These are phyloP conservation scores for Ariolimax columbianus DNA, from an alignment of 2,888 invertebrate species.

Conservation along the genomic window DNA sequence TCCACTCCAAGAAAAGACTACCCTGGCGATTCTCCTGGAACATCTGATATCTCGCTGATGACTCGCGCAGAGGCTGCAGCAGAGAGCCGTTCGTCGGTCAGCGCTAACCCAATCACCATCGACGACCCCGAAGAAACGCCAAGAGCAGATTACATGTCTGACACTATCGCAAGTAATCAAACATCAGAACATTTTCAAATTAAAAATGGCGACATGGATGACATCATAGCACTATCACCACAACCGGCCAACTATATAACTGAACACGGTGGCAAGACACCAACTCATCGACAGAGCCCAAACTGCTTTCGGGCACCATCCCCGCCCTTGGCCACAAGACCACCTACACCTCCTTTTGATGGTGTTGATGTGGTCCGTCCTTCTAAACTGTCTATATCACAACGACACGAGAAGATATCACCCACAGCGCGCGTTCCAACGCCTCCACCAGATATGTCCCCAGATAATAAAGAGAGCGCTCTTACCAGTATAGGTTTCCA, in stretches of 20 bases:
- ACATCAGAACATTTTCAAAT: not conserved
- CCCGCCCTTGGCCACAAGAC: not conserved
- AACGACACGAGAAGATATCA: not conserved
- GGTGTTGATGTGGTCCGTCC: not conserved
- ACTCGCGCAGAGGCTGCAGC: not conserved
- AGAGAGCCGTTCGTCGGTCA: not conserved
- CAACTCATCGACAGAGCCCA: not conserved
- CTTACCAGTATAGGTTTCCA: not conserved
- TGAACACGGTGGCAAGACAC: not conserved
- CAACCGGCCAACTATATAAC: not conserved
- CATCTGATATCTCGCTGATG: not conserved
- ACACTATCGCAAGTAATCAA: not conserved
- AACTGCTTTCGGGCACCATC: not conserved
- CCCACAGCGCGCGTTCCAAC: not conserved
- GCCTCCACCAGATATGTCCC: slow-evolving; percentile 47
- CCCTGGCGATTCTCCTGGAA: not conserved
- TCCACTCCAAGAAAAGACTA: slow-evolving; percentile 1
- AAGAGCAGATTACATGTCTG: not conserved
- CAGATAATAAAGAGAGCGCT: slow-evolving; percentile 23
- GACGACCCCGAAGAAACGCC: not conserved
- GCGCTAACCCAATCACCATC: not conserved
- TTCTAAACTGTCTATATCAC: not conserved
- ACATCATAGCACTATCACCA: slow-evolving; percentile 31
- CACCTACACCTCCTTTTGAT: slow-evolving; percentile 38
- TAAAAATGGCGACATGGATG: slow-evolving; percentile 3